Percentiles rank a stretch among this genome's conserved stretches.
Conservation (phyloP, 2,113 vertebrate genomes). For the Pterocles orientalis region DNA sequence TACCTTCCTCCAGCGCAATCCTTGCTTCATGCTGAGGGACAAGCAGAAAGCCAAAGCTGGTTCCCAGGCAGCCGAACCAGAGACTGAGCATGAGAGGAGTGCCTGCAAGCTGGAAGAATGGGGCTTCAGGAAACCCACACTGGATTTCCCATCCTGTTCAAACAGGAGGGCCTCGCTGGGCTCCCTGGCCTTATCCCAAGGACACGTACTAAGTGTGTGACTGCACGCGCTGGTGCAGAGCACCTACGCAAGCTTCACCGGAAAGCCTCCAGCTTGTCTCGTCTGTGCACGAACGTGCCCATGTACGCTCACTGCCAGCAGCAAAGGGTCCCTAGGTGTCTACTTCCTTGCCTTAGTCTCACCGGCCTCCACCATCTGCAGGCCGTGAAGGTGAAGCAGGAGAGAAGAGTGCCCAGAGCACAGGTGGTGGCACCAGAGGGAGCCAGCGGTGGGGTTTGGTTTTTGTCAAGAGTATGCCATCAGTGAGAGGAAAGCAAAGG, state of each 20-base stretch:
- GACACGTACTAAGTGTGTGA: not conserved
- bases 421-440: not conserved
- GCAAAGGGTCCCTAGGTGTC: not conserved
- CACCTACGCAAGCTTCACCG: not conserved
- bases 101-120: accelerated
- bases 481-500: not conserved
- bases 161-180: not conserved
- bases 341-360: not conserved
- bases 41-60: not conserved
- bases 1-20: accelerated
- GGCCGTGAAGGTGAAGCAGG: not conserved
- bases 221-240: not conserved
- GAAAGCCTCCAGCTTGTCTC: not conserved
- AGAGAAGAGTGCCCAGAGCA: not conserved
- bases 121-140: not conserved
- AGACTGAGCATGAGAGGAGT: not conserved
- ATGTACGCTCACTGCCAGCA: not conserved
- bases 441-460: not conserved
- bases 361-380: not conserved
- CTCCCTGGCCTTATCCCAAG: not conserved
- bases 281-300: accelerated
- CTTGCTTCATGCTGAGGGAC: not conserved
- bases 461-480: not conserved
- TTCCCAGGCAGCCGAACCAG: not conserved
- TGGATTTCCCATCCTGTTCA: not conserved